Evolutionary conservation across 2,888 invertebrate genomes (phyloP), one percentile per base, ranked within the genome.

Genomic region (Eristalis arbustorum): DNA sequence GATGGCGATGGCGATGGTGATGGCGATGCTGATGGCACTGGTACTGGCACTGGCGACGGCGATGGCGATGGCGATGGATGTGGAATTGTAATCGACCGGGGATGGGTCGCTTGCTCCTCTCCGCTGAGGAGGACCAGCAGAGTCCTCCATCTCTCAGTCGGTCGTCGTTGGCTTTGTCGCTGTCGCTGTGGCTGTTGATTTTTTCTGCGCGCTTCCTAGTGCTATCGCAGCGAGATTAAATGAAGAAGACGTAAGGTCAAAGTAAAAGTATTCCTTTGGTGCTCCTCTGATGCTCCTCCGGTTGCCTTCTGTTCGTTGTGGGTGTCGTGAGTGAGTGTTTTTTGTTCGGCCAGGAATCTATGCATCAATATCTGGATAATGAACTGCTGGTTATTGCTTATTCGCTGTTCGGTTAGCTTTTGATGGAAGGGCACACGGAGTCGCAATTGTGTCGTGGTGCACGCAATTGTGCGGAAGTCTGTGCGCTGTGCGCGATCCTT

Each of bases 391-490:
- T 49, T 82, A 37, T 66, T 74, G 64, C 63, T 75, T 69, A 61
- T 49, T 73, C 72, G 63, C 37, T 37, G 23, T 40, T 18, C 34
- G 14, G 23, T 67, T 68, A 61, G 61, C 28, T 63, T 34, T 31
- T 49, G 34, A 68, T 78, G 75, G 75, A 79, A 87, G 87, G 83
- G 87, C 83, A 79, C 42, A 76, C 81, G 63, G 64, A 73, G 72
- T 85, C 59, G 87, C 62, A 87, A 71, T 79, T 71, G 61, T 76
- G 31, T 83, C 77, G 73, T 82, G 82, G 87, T 72, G 74, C 87
- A 87, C 87, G 87, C 87, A 87, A 87, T 83, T 87, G 83, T 87
- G 87, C 87, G 87, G 87, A 87, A 87, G 87, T 75, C 72, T 23
- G 31, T 59, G 37, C n/a, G 13, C 31, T 31, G 31, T 61, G 59